Conservation (phyloP, 2,888 invertebrate genomes). For the Phragmatobia fuliginosa region DNA sequence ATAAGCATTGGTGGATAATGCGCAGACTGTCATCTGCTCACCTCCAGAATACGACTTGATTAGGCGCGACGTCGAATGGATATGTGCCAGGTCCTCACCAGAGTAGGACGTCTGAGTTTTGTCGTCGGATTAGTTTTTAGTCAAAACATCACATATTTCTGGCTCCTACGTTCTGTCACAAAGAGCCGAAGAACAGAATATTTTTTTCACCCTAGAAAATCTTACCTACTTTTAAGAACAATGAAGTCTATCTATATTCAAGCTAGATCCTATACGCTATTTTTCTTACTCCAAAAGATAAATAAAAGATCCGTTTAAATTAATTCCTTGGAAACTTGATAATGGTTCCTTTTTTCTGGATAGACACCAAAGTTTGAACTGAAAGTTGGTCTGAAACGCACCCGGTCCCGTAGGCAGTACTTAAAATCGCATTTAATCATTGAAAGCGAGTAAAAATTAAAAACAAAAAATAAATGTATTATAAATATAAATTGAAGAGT, state of each 20-base stretch:
- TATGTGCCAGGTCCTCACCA: too few relatives aligned
- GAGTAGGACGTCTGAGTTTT: too few relatives aligned
- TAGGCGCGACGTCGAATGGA: too few relatives aligned
- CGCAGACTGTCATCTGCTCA: too few relatives aligned
- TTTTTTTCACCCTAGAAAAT: background rate
- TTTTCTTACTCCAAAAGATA: slow-evolving; percentile 5
- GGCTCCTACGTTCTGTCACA: too few relatives aligned
- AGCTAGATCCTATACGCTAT: too few relatives aligned
- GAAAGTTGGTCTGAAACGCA: slow-evolving; percentile 33
- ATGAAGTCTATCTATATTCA: too few relatives aligned
- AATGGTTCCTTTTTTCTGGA: slow-evolving; percentile 23
- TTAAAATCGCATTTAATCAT: slow-evolving; percentile 43
- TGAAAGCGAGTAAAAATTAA: slow-evolving; percentile 36
- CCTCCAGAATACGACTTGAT: too few relatives aligned
- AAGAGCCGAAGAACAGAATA: background rate
- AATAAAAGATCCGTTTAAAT: slow-evolving; percentile 20
- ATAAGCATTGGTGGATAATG: too few relatives aligned
- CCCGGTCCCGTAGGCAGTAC: slow-evolving; percentile 28
- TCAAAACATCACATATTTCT: background rate
- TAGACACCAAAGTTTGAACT: slow-evolving; percentile 34
- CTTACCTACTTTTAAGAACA: background rate
- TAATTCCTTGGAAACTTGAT: slow-evolving; percentile 18
- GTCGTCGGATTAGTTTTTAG: too few relatives aligned
- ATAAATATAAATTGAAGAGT: slow-evolving; percentile 25
- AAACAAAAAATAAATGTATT: slow-evolving; percentile 36